Conservation (phyloP, 2,888 invertebrate genomes). For the Tortrix viridana region DNA sequence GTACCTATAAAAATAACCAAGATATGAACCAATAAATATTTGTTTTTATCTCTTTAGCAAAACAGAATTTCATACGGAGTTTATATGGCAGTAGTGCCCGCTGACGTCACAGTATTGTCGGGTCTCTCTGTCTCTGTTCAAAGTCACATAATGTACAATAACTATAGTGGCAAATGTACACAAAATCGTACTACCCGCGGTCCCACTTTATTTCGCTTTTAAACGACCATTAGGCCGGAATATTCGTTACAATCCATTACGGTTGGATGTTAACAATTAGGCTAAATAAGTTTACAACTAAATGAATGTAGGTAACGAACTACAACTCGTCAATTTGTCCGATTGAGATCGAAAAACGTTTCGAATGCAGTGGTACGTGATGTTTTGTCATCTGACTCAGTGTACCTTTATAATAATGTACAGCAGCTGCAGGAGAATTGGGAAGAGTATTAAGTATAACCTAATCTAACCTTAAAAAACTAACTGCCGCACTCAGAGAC, state of each 20-base stretch:
- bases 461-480: too few relatives aligned
- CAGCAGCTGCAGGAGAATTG: too few relatives aligned
- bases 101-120: too few relatives aligned
- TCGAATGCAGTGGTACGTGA: conserved; percentile 5
- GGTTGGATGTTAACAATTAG: conserved; percentile 10
- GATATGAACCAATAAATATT: too few relatives aligned
- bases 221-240: conserved; percentile 22
- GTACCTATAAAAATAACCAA: too few relatives aligned
- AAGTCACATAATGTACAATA: not conserved
- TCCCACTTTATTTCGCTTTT: conserved; percentile 10
- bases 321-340: conserved; percentile 12
- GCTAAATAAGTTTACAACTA: conserved; percentile 26
- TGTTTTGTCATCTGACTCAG: not conserved
- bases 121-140: too few relatives aligned
- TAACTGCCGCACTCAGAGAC: too few relatives aligned
- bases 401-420: too few relatives aligned
- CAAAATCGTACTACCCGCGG: conserved; percentile 2
- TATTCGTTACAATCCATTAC: conserved; percentile 26
- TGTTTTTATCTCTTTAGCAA: too few relatives aligned
- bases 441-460: too few relatives aligned
- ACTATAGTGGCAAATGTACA: not conserved
- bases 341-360: conserved; percentile 3
- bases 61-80: too few relatives aligned
- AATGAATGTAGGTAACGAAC: conserved; percentile 21
- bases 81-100: too few relatives aligned